Percentiles rank a stretch among this genome's conserved stretches.
Conservation (phyloP, 2,113 vertebrate genomes). For the Ptilonorhynchus violaceus region DNA sequence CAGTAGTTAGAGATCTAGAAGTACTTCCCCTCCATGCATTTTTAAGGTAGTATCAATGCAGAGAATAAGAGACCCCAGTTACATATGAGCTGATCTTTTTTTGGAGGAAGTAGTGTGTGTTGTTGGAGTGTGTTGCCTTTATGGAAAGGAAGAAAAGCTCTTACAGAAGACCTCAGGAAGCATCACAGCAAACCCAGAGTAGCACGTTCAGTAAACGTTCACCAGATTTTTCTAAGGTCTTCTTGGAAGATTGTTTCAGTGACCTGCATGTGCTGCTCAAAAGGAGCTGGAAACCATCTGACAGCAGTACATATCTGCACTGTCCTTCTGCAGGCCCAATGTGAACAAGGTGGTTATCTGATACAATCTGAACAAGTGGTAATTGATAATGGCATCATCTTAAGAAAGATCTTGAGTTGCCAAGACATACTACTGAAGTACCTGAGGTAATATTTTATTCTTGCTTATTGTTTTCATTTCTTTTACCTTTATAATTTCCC, state of each 20-base stretch:
- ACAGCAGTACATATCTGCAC: neutral
- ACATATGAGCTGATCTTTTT: neutral
- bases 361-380: too few relatives aligned
- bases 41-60: neutral
- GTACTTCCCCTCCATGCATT: neutral
- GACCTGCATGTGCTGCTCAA: neutral
- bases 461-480: neutral
- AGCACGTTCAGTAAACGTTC: neutral
- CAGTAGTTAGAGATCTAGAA: neutral
- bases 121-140: neutral
- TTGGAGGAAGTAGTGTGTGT: neutral
- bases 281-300: neutral
- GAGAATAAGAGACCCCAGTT: neutral
- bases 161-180: neutral
- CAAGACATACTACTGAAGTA: neutral
- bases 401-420: neutral
- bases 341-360: neutral
- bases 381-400: neutral
- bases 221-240: neutral
- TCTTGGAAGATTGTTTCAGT: neutral
- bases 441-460: neutral
- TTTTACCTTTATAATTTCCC: neutral
- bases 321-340: neutral
- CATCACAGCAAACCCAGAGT: neutral
- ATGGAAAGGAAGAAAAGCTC: neutral